Base-by-base conservation (phyloP, 2,888 invertebrate genomes). In the Rambutsinella grinnellia region DNA sequence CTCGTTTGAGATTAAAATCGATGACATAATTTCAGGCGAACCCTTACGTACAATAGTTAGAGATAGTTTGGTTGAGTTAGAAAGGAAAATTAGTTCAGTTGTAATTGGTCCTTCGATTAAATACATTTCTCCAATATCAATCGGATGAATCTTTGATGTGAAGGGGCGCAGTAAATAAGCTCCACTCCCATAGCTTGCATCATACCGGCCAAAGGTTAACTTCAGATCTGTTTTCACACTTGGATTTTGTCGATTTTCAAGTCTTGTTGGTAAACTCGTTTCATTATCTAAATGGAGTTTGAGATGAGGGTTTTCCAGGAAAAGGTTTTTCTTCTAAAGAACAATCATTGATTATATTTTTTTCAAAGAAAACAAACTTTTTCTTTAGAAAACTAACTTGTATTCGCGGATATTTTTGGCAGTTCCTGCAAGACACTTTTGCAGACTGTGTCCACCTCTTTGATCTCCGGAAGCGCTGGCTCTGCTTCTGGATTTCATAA, bases 151-250 rank as follows among this genome's bases (percentile, higher is more conserved):
- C 10, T 27, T 21, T 3, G 58, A 58, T 0, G 36, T 28, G 28
- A 27, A 58, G 19, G 68, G 68, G 19, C 36, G 44, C 1, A 70
- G 24, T 15, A 70, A 19, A 44, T 70, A 70, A 8, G 70, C 70
- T 21, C 70, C 70, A 56, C 70, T 56, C 2, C 70, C 70, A 26
- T 36, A 46, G 5, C 19, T 21, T 2, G 56, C 23, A 2, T 70
- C 47, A 21, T 70, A 70, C 36, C 28, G 61, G 19, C 70, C 62
- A 24, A 61, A 62, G 1, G 62, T 47, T 0, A 62, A 23, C 2
- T 46, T 53, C 3, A 62, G 17, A 28, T 61, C 62, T 5, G 53
- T 21, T 3, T 23, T 17, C 6, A 46, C 19, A n/a, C 49, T 23
- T 23, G 6, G n/a, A 10, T 49, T 24, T 5, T 13, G 13, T 36